Conservation (phyloP, 2,113 vertebrate species). For the Serranochromis macrocephalus region DNA sequence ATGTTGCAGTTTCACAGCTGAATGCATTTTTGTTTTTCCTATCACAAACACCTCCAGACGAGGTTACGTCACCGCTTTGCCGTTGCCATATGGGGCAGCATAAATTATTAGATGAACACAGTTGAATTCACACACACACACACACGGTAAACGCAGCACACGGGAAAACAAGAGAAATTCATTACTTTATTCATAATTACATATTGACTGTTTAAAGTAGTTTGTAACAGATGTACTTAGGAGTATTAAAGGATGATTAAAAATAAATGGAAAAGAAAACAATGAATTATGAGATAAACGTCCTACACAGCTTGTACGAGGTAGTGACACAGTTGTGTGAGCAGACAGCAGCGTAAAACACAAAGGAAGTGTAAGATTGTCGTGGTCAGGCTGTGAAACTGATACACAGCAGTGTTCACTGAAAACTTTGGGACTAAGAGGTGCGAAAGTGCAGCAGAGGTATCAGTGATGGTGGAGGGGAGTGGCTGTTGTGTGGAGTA, state of each 20-base stretch:
- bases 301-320: background rate
- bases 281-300: background rate
- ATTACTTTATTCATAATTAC: background rate
- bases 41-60: conserved; percentile 27
- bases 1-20: background rate
- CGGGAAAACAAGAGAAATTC: background rate
- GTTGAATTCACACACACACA: background rate
- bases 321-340: background rate
- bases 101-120: conserved; percentile 18
- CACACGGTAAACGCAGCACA: background rate
- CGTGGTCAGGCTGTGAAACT: background rate
- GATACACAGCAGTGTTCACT: background rate
- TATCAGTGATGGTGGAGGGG: background rate
- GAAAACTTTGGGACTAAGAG: background rate
- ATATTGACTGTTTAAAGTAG: background rate
- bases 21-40: conserved; percentile 11
- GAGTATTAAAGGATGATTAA: background rate
- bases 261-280: background rate
- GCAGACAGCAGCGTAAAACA: background rate
- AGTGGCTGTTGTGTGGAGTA: background rate
- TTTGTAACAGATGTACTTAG: background rate
- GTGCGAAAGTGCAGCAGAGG: background rate
- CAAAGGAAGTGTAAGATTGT: background rate
- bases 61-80: conserved; percentile 1
- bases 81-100: conserved; percentile 15